Conservation (phyloP, 2,888 invertebrate genomes). For the Drosophila silvestris region DNA sequence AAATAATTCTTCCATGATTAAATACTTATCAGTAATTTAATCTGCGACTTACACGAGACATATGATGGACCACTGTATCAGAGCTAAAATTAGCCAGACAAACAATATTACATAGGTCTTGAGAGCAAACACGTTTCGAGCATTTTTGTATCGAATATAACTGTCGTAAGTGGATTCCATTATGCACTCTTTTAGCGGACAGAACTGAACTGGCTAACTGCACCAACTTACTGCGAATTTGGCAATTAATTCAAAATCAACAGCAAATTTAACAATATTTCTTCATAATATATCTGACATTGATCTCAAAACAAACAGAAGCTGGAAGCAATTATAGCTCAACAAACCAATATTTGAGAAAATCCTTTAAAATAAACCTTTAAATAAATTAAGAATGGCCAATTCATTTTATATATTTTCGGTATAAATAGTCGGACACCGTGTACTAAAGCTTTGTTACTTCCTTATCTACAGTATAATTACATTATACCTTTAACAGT, state of each 20-base stretch:
- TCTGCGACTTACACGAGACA: conserved; percentile 36
- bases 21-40: too few species aligned
- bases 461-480: neutral
- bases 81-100: conserved; percentile 43
- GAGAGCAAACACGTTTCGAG: conserved; percentile 40
- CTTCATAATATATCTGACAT: conserved; percentile 15
- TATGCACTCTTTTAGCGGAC: conserved; percentile 20
- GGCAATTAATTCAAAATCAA: neutral
- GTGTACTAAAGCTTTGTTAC: too few species aligned
- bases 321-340: neutral
- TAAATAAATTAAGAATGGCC: neutral
- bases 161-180: conserved; percentile 35
- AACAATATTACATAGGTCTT: conserved; percentile 38
- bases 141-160: conserved; percentile 21
- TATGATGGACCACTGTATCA: conserved; percentile 48
- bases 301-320: conserved; percentile 9
- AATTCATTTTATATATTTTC: neutral
- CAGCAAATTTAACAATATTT: conserved; percentile 7
- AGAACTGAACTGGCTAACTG: neutral
- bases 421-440: neutral
- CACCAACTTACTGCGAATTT: conserved; percentile 15
- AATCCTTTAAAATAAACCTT: rapidly evolving
- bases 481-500: neutral
- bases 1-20: neutral
- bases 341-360: neutral